These are phyloP conservation scores for Rhincodon typus DNA, from an alignment of 2,797 vertebrate genomes.

Conservation along the genomic window DNA sequence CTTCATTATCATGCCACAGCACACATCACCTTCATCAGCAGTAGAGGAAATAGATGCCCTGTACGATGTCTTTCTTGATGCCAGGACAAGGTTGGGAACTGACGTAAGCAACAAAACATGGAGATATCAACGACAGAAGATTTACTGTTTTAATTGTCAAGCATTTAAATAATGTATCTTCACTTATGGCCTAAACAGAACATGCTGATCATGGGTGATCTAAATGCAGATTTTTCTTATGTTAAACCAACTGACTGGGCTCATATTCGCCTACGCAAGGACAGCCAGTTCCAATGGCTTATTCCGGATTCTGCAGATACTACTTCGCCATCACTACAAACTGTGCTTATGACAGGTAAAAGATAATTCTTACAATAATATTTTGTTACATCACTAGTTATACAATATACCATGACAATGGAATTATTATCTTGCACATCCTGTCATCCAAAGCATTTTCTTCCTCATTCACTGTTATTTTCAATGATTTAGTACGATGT, in stretches of 20 bases:
- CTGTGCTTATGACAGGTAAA: conserved; percentile 82
- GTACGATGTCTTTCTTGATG: conserved; percentile 69
- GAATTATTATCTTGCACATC: neutral
- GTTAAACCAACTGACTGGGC: conserved; percentile 63
- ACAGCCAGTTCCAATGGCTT: conserved; percentile 75
- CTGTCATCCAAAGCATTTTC: neutral
- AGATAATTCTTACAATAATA: accelerated
- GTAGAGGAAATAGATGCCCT: conserved; percentile 69
- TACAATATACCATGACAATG: neutral
- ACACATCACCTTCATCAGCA: conserved; percentile 67
- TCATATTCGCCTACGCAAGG: conserved; percentile 69
- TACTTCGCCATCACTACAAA: conserved; percentile 58
- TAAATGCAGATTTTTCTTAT: conserved; percentile 75
- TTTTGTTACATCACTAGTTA: neutral
- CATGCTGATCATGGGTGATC: conserved; percentile 82
- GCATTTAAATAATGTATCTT: neutral
- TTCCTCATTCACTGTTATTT: neutral
- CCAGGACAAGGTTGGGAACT: conserved; percentile 65
- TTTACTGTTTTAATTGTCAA: neutral
- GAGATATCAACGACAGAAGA: neutral
- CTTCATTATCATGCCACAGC: conserved; percentile 76
- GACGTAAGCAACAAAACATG: conserved; percentile 57
- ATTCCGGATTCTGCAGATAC: conserved; percentile 66
- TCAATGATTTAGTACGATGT: neutral
- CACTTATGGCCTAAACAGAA: conserved; percentile 53